Base-by-base conservation (phyloP, 1,140 invertebrate genomes). In the Rhagoletis zephyria region DNA sequence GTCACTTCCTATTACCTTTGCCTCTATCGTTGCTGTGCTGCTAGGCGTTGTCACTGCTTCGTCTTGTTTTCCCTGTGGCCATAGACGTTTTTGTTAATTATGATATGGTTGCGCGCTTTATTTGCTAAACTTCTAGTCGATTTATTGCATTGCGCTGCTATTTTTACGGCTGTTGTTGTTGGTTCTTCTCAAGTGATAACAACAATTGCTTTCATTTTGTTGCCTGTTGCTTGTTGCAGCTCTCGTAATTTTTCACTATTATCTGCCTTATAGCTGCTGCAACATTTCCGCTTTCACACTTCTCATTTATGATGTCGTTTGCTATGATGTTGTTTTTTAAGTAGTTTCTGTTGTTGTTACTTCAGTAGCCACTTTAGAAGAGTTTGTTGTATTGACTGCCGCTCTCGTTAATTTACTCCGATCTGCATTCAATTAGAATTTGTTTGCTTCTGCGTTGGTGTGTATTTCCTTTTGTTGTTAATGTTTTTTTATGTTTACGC, bases 391-490 rank as follows among this genome's bases (percentile, higher is more conserved):
- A 45, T 40, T 10, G 12, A 3, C 40, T 45, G 40, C 9, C 14
- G 10, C 14, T n/a, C n/a, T n/a, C n/a, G n/a, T n/a, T n/a, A n/a
- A n/a, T n/a, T n/a, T n/a, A n/a, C n/a, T n/a, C n/a, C n/a, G n/a
- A n/a, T n/a, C n/a, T 74, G 67, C 40, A 74, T 74, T 45, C 42
- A 74, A 74, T 74, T 74, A 74, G 67, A 45, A 74, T 81, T 81
- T 51, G 45, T 81, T 81, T 30, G 74, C 74, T 56, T 59, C 16
- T n/a, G 2, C 45, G 19, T 10, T 51, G n/a, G n/a, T n/a, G n/a
- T n/a, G 10, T 14, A 48, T 74, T 30, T 30, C 4, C 40, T 4
- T 70, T 19, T 70, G 40, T 67, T 67, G 40, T 48, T 74, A 9
- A 6, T 74, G 70, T 56, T 81, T 81, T 6, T 48, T 56, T 81